A percentile compares a stretch with the other conserved stretches of the same genome.
phyloP scores from a whole-genome alignment of 2,113 vertebrate species.

The Salvelinus sp. region DNA sequence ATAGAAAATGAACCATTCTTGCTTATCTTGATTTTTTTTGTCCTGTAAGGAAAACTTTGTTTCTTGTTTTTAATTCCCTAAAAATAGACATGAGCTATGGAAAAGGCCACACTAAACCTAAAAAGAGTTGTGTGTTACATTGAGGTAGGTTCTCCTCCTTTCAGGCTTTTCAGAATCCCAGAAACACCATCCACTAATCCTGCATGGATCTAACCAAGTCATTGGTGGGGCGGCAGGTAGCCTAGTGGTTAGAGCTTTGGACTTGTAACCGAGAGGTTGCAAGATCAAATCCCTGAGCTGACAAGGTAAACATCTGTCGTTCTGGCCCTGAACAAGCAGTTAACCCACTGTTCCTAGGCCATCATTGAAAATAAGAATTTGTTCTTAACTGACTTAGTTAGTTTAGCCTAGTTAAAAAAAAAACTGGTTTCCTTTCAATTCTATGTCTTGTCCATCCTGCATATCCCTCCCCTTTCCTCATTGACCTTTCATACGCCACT shows the following conservation, averaged over 20 bases:
- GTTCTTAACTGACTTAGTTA: too few species aligned
- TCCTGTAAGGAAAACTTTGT: conserved; percentile 9
- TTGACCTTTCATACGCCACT: not conserved
- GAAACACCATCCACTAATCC: not conserved
- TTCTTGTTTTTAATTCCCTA: conserved; percentile 69
- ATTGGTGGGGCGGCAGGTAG: not conserved
- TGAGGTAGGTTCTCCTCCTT: conserved; percentile 77
- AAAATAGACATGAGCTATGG: conserved; percentile 75
- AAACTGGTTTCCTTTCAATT: not conserved
- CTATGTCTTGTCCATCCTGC: not conserved
- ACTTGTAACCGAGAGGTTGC: too few species aligned
- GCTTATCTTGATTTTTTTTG: not conserved
- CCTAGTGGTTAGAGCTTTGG: too few species aligned
- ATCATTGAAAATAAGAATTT: too few species aligned
- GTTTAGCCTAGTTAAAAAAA: too few species aligned
- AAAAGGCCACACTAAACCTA: conserved; percentile 72
- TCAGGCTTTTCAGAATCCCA: not conserved
- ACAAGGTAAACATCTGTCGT: too few species aligned
- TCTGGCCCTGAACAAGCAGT: too few species aligned
- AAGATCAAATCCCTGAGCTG: too few species aligned
- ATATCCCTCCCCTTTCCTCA: not conserved
- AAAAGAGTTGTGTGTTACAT: conserved; percentile 75
- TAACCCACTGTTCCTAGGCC: too few species aligned
- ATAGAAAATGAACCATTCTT: conserved; percentile 17
- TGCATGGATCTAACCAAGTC: not conserved